Evolutionary conservation across 53 echinoderm and acorn worm species (phyloP).

Genomic region (Hippasteria phrygiana): DNA sequence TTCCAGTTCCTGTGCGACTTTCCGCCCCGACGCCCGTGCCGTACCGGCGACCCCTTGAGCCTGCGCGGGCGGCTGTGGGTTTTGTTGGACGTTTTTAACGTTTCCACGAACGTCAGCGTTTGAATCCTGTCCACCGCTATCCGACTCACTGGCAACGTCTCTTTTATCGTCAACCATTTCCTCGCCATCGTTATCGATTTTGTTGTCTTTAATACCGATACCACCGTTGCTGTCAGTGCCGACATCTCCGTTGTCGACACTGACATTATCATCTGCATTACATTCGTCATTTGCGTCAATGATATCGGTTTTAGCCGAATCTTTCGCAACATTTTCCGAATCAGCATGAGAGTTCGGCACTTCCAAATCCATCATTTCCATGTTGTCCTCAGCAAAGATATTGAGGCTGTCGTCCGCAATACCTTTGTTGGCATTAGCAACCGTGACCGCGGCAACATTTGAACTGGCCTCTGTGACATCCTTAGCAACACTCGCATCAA

Average conservation of each 20-base stretch:
- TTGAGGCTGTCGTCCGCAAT: background rate
- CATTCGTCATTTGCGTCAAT: background rate
- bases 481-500: conserved; percentile 8
- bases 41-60: conserved; percentile 13
- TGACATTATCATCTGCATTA: background rate
- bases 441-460: background rate
- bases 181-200: conserved; percentile 15
- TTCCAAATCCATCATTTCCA: background rate
- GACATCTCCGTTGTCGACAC: background rate
- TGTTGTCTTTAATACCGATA: background rate
- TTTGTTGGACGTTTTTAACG: background rate
- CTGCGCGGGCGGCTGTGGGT: background rate
- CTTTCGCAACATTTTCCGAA: background rate
- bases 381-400: conserved; percentile 18
- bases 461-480: background rate
- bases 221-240: background rate
- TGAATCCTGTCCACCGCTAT: conserved; percentile 12
- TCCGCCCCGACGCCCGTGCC: conserved; percentile 23
- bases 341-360: background rate
- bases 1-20: conserved; percentile 75
- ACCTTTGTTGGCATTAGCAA: background rate
- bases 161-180: background rate
- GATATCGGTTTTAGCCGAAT: background rate
- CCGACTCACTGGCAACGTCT: background rate
- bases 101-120: background rate